These are phyloP conservation scores for Fulmarus glacialis DNA, from an alignment of 2,113 vertebrate genomes.

Conservation along the genomic window DNA sequence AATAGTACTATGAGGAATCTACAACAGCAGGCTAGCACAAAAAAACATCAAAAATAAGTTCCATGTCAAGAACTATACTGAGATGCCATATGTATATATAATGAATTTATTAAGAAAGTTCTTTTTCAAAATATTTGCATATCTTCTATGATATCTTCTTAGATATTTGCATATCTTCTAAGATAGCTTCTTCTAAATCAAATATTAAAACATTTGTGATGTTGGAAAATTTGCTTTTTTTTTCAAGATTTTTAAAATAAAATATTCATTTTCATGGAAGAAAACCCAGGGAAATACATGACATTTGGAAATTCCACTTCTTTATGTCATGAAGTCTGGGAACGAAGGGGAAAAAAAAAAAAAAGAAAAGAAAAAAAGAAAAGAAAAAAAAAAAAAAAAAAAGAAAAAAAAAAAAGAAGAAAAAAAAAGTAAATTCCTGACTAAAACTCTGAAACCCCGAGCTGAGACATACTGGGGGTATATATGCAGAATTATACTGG, in stretches of 20 bases:
- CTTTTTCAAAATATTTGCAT: neutral
- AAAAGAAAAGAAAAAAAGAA: too few relatives aligned
- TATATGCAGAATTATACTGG: neutral
- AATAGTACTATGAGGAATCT: neutral
- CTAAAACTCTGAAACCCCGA: neutral
- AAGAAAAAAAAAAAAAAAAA: too few relatives aligned
- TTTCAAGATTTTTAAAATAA: neutral
- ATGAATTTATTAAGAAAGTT: neutral
- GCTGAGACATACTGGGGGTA: neutral
- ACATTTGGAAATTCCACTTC: neutral
- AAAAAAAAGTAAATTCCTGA: neutral
- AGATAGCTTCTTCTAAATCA: neutral
- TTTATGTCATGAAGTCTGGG: neutral
- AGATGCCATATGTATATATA: neutral
- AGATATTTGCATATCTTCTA: too few relatives aligned
- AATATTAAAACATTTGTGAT: neutral
- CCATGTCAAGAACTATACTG: neutral
- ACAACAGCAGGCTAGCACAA: neutral
- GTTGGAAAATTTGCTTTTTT: accelerated
- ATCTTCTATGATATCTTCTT: neutral
- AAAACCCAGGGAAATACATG: neutral
- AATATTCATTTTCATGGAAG: neutral
- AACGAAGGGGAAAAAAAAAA: neutral
- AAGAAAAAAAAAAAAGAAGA: accelerated
- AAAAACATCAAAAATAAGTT: neutral